A percentile compares a stretch with the other conserved stretches of the same genome.
Conservation (phyloP, 1,140 invertebrate genomes). For the Tetragnatha versicolor region DNA sequence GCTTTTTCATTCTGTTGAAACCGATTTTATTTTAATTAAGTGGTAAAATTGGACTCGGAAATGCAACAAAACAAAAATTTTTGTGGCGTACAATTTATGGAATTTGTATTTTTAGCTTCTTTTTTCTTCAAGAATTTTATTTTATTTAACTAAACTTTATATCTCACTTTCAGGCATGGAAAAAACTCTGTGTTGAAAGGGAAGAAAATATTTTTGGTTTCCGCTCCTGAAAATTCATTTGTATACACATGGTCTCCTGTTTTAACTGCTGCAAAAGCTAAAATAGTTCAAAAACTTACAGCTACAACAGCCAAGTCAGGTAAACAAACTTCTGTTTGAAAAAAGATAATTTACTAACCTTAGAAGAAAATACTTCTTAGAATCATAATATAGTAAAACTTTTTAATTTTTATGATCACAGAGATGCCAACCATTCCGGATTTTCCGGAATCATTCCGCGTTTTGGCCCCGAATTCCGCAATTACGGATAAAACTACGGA, state of each 20-base stretch:
- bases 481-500: no score
- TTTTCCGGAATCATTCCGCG: no score
- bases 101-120: no score
- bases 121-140: no score
- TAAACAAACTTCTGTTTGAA: slow-evolving; percentile 7
- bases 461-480: no score
- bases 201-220: slow-evolving; percentile 58
- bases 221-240: slow-evolving; percentile 59
- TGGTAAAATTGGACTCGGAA: background rate
- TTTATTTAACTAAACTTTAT: background rate
- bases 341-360: no score
- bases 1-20: background rate
- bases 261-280: slow-evolving; percentile 59
- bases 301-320: slow-evolving; percentile 39
- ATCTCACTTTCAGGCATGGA: slow-evolving; percentile 40
- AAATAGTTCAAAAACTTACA: slow-evolving; percentile 48
- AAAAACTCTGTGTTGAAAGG: slow-evolving; percentile 57
- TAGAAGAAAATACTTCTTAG: no score
- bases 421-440: no score
- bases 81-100: no score
- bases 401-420: no score
- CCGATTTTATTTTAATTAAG: no score
- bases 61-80: background rate
- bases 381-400: no score
- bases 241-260: slow-evolving; percentile 61